A percentile compares a stretch with the other conserved stretches of the same genome.
These are phyloP conservation scores for Holothuria leucospilota DNA, from an alignment of 53 echinoderm and acorn worm species.

Conservation along the genomic window DNA sequence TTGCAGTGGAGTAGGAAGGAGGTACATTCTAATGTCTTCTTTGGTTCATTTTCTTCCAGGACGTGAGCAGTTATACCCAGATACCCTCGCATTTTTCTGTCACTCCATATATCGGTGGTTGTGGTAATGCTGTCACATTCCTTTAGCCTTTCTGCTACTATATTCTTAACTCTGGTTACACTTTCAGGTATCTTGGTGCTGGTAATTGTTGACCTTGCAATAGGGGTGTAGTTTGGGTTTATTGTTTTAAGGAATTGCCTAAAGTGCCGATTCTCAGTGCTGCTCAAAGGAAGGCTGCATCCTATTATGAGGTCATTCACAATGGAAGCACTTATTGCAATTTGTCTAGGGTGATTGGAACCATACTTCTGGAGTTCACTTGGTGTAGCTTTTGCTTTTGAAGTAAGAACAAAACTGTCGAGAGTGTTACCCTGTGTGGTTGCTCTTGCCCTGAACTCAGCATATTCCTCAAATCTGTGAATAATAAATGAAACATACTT, in stretches of 20 bases:
- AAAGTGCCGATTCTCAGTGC: neutral
- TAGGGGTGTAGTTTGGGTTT: neutral
- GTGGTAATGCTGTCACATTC: neutral
- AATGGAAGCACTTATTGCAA: no score
- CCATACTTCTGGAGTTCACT: no score
- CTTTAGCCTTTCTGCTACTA: neutral
- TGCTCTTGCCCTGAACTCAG: no score
- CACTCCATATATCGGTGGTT: conserved; percentile 34
- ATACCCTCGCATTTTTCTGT: conserved; percentile 22
- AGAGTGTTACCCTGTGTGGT: no score
- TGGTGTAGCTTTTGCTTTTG: no score
- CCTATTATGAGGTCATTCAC: neutral
- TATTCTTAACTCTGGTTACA: neutral
- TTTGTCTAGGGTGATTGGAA: no score
- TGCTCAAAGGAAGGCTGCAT: neutral
- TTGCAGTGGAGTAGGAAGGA: conserved; percentile 11
- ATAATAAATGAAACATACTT: no score
- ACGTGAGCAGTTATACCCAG: conserved; percentile 38
- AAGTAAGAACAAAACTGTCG: no score
- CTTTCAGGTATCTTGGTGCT: neutral
- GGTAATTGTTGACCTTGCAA: conserved; percentile 12
- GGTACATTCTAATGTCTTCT: neutral
- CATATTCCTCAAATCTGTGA: no score
- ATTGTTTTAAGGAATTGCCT: neutral
- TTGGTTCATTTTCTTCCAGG: neutral